These are phyloP conservation scores for Caenorhabditis doughertyi DNA, from an alignment of 2,888 invertebrate genomes.

Conservation along the genomic window DNA sequence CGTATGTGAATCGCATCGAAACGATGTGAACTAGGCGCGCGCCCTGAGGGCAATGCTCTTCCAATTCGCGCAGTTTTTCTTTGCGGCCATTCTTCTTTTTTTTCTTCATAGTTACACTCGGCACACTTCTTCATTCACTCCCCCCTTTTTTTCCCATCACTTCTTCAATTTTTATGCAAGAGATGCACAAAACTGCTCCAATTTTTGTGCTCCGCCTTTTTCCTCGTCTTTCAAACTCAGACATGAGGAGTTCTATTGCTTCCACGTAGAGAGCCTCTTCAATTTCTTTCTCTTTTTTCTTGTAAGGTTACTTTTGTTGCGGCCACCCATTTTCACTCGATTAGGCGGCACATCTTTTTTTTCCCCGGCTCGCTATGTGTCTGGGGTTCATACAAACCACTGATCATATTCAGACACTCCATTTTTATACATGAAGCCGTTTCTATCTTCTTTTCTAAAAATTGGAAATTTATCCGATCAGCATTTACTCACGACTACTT, in stretches of 20 bases:
- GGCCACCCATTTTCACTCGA: conserved; percentile 55
- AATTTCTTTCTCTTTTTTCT: neutral
- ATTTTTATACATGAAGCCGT: conserved; percentile 11
- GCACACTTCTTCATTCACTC: conserved; percentile 44
- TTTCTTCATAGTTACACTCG: conserved; percentile 60
- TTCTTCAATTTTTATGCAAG: conserved; percentile 58
- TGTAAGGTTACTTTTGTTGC: conserved; percentile 48
- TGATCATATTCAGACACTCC: conserved; percentile 48
- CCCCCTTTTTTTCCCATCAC: conserved; percentile 34
- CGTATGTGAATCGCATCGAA: conserved; percentile 64
- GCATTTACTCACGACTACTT: neutral
- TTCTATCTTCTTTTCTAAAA: conserved; percentile 32
- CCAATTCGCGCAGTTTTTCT: conserved; percentile 65
- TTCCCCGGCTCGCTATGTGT: conserved; percentile 30
- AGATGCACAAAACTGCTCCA: conserved; percentile 52
- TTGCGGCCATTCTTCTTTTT: conserved; percentile 59
- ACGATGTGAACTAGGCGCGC: conserved; percentile 64
- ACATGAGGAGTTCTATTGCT: conserved; percentile 25
- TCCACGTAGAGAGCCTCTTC: neutral
- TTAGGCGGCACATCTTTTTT: conserved; percentile 51
- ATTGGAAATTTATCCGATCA: conserved; percentile 20
- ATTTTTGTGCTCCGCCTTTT: conserved; percentile 38
- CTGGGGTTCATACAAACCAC: conserved; percentile 58
- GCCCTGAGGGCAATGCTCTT: conserved; percentile 65
- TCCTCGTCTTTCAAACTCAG: neutral